These are phyloP conservation scores for Netelia fuscicornis DNA, from an alignment of 2,888 invertebrate species.

Conservation along the genomic window DNA sequence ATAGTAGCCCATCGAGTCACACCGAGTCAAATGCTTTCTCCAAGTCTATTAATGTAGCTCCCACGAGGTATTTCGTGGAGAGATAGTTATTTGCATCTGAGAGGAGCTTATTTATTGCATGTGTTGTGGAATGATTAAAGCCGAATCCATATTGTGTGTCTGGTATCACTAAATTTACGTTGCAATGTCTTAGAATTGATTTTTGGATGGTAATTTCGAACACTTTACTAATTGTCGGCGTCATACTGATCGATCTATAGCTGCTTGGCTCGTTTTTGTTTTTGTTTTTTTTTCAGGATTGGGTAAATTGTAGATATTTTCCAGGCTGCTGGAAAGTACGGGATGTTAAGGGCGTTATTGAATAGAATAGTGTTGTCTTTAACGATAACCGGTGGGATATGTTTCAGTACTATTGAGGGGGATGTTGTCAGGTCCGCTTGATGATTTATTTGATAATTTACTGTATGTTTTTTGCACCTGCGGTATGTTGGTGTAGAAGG, in stretches of 20 bases:
- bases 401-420: background rate
- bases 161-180: conserved; percentile 2
- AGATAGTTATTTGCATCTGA: background rate
- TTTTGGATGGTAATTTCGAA: conserved; percentile 32
- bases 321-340: conserved; percentile 17
- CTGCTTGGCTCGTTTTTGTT: conserved; percentile 13
- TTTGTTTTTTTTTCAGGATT: conserved; percentile 21
- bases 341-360: conserved; percentile 11
- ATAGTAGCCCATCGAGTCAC: background rate
- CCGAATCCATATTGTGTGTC: conserved; percentile 24
- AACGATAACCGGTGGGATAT: background rate
- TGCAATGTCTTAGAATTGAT: background rate
- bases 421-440: background rate
- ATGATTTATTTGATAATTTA: background rate
- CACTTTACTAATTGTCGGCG: conserved; percentile 18
- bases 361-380: conserved; percentile 15
- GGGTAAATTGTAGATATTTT: conserved; percentile 4
- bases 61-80: background rate
- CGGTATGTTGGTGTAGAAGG: background rate
- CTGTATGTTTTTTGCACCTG: background rate
- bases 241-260: conserved; percentile 31
- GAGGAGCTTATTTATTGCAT: background rate
- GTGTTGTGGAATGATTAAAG: conserved; percentile 18
- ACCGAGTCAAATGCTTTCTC: background rate
- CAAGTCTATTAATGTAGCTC: background rate